phyloP scores from a whole-genome alignment of 1,140 invertebrate genomes.

The Formica selysi region DNA sequence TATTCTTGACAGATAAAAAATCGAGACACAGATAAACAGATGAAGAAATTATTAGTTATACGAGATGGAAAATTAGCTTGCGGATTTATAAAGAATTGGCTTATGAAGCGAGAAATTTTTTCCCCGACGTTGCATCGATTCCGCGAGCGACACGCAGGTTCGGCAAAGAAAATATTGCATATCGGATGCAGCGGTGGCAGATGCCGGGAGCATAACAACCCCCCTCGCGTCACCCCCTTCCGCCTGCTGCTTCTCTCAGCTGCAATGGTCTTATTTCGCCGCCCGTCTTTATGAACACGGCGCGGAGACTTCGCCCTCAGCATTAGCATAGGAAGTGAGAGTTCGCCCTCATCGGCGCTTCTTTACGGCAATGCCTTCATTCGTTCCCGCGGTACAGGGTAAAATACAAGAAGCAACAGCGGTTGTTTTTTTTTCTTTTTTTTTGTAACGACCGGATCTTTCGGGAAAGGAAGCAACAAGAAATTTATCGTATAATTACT shows the following conservation, averaged over 20 bases:
- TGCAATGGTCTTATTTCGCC: conserved; percentile 74
- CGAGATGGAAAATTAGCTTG: not conserved
- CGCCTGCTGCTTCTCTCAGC: not conserved
- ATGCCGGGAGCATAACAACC: conserved; percentile 79
- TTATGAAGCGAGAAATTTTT: conserved; percentile 42
- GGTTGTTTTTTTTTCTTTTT: conserved; percentile 44
- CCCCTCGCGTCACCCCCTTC: conserved; percentile 20
- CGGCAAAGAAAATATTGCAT: conserved; percentile 79
- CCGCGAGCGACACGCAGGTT: conserved; percentile 29
- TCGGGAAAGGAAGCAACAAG: conserved; percentile 23
- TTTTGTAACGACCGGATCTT: conserved; percentile 29
- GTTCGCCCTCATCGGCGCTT: conserved; percentile 37
- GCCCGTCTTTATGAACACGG: conserved; percentile 76
- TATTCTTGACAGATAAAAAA: not conserved
- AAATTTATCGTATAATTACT: conserved; percentile 55
- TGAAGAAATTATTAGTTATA: not conserved
- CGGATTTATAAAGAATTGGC: conserved; percentile 62
- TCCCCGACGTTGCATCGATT: conserved; percentile 16
- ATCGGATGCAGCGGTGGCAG: conserved; percentile 78
- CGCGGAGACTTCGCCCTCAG: conserved; percentile 46
- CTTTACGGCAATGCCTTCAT: conserved; percentile 44
- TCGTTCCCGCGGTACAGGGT: not conserved
- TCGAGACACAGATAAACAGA: no score
- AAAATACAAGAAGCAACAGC: conserved; percentile 51
- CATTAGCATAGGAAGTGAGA: conserved; percentile 75